A percentile compares a stretch with the other conserved stretches of the same genome.
Conservation (phyloP, 2,113 vertebrate species). For the Pontoporia blainvillei region DNA sequence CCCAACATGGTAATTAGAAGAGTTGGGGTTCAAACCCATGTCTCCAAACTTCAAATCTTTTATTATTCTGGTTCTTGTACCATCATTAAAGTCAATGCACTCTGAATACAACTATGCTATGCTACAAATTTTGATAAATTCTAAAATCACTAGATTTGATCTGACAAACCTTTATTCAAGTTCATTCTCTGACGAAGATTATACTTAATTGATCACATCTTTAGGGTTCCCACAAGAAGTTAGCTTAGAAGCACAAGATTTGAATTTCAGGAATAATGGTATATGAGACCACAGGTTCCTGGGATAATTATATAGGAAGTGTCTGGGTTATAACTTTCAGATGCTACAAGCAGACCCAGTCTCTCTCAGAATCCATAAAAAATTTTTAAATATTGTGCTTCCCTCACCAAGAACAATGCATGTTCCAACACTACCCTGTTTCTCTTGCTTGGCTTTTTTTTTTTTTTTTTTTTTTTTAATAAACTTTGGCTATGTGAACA, state of each 20-base stretch:
- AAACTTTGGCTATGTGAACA: background rate
- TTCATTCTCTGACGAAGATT: background rate
- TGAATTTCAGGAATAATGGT: background rate
- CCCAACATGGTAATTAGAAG: background rate
- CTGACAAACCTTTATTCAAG: background rate
- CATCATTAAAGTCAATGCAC: background rate
- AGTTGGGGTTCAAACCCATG: background rate
- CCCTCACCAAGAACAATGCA: background rate
- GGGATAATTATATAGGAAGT: background rate
- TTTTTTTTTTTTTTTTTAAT: background rate
- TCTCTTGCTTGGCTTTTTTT: background rate
- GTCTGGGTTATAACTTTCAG: background rate
- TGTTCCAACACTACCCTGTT: background rate
- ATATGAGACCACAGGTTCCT: background rate
- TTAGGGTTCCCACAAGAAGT: background rate
- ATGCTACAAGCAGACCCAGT: background rate
- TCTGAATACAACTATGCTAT: background rate
- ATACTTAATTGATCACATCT: conserved; percentile 32
- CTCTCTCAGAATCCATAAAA: background rate
- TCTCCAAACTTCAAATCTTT: background rate
- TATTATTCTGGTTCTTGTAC: background rate
- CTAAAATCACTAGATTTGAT: background rate
- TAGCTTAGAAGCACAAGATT: background rate
- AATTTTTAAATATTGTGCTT: background rate
- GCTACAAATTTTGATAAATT: background rate